Conservation (phyloP, 2,888 invertebrate species). For the Macaria liturata region DNA sequence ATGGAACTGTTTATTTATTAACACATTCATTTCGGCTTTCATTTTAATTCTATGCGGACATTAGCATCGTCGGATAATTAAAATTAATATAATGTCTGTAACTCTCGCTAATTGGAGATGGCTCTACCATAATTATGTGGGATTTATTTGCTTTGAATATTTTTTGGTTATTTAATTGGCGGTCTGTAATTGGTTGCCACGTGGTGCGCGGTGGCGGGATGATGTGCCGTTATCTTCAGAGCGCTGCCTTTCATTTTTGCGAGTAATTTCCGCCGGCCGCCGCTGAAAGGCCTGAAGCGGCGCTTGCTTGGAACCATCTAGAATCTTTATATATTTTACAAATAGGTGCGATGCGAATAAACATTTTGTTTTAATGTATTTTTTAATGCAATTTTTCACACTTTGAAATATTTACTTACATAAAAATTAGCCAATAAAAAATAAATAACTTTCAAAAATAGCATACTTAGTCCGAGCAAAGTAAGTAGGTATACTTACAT, state of each 20-base stretch:
- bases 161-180: conserved; percentile 9
- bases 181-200: conserved; percentile 6
- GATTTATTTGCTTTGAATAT: conserved; percentile 2
- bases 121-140: conserved; percentile 6
- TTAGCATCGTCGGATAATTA: background rate
- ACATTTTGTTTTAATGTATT: too few species aligned
- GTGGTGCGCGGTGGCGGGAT: conserved; percentile 12
- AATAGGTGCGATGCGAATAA: too few species aligned
- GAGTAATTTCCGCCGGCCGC: conserved; percentile 6
- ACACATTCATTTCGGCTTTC: conserved; percentile 8
- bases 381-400: too few species aligned
- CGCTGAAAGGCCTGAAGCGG: conserved; percentile 5
- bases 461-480: too few species aligned
- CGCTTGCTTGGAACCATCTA: background rate
- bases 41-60: conserved; percentile 8
- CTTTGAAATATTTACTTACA: too few species aligned
- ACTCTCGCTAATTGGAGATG: conserved; percentile 8
- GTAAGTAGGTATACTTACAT: too few species aligned
- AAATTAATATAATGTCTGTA: conserved; percentile 4
- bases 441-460: too few species aligned
- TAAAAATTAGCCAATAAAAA: too few species aligned
- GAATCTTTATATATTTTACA: too few species aligned
- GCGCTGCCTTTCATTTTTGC: conserved; percentile 16
- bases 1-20: conserved; percentile 46
- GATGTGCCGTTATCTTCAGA: conserved; percentile 22